These are phyloP conservation scores for Leptinotarsa defecta DNA, from an alignment of 1,140 invertebrate genomes.

Conservation along the genomic window DNA sequence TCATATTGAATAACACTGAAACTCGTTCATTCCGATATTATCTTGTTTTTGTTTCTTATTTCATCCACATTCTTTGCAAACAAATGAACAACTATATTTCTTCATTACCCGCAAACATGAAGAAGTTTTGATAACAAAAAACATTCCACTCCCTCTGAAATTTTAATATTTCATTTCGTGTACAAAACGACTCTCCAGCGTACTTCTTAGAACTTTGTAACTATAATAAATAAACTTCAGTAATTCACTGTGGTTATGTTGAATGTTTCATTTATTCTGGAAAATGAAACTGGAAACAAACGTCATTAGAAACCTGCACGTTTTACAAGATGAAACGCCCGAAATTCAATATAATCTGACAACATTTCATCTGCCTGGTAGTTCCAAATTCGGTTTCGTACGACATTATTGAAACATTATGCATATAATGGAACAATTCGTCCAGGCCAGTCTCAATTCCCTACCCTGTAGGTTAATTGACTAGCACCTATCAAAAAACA, in stretches of 20 bases:
- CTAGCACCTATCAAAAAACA: too few species aligned
- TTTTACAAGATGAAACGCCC: background rate
- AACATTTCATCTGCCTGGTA: too few species aligned
- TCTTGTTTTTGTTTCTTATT: too few species aligned
- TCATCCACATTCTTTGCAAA: too few species aligned
- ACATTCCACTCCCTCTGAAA: background rate
- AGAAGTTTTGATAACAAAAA: background rate
- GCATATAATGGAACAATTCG: too few species aligned
- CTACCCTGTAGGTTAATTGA: too few species aligned
- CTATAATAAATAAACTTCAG: constrained; percentile 20
- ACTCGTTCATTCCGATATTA: too few species aligned
- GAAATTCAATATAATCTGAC: too few species aligned
- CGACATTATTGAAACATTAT: too few species aligned
- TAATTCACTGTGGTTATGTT: constrained; percentile 19
- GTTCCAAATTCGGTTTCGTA: too few species aligned
- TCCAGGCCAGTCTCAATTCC: too few species aligned
- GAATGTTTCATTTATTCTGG: constrained; percentile 6
- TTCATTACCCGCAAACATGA: background rate
- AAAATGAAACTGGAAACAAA: constrained; percentile 22
- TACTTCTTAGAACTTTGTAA: background rate
- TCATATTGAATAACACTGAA: too few species aligned
- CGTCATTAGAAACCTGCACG: background rate
- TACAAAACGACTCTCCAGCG: background rate
- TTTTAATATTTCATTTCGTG: background rate
- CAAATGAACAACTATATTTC: background rate